Evolutionary conservation across 2,888 invertebrate species (phyloP).

Genomic region (Lithophane socia): DNA sequence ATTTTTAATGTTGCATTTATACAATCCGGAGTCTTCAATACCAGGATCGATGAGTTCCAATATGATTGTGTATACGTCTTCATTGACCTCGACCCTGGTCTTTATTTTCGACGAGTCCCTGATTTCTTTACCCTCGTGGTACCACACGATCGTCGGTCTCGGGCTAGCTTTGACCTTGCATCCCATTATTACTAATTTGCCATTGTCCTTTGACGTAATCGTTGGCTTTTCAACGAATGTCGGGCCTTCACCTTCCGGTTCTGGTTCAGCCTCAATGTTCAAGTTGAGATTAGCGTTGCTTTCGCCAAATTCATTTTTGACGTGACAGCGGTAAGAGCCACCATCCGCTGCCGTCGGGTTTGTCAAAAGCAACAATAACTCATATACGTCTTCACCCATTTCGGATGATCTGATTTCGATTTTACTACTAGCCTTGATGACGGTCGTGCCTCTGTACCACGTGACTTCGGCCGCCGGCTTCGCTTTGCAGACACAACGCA

Average conservation of each 20-base stretch:
- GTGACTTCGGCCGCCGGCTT: slow-evolving; percentile 98
- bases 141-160: slow-evolving; percentile 88
- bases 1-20: slow-evolving; percentile 99
- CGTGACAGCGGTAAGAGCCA: slow-evolving; percentile 95
- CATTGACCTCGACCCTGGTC: slow-evolving; percentile 94
- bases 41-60: slow-evolving; percentile 97
- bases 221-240: slow-evolving; percentile 98
- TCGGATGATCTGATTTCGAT: slow-evolving; percentile 94
- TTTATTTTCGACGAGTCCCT: slow-evolving; percentile 95
- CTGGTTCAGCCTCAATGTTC: slow-evolving; percentile 99
- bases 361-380: slow-evolving; percentile 93
- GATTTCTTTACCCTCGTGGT: slow-evolving; percentile 91
- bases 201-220: slow-evolving; percentile 93
- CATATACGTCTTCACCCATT: slow-evolving; percentile 96
- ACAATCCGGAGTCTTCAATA: slow-evolving; percentile 98
- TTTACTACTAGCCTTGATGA: slow-evolving; percentile 96
- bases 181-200: slow-evolving; percentile 88
- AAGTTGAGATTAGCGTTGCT: slow-evolving; percentile 98
- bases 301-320: slow-evolving; percentile 98
- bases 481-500: slow-evolving; percentile 99
- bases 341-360: slow-evolving; percentile 90
- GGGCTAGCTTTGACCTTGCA: slow-evolving; percentile 89
- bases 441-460: slow-evolving; percentile 98
- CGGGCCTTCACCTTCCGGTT: slow-evolving; percentile 97
- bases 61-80: slow-evolving; percentile 96